Evolutionary conservation across 2,113 vertebrate species (phyloP).

Genomic region (Ptychochromis oligacanthus): DNA sequence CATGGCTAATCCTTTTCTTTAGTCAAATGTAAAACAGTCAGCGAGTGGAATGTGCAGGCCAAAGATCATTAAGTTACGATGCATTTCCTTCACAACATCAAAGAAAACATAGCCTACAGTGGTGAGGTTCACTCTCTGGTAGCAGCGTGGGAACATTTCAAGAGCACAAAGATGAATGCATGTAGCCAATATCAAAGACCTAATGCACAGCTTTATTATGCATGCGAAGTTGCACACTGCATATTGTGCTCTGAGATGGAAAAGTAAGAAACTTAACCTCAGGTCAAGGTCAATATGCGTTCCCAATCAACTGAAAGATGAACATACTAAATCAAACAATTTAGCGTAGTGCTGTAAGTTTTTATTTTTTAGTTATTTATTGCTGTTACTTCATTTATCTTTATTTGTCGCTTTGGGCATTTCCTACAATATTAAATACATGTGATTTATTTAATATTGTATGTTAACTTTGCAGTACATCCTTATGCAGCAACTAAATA

Average conservation of each 20-base stretch:
- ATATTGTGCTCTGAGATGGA: conserved; percentile 3
- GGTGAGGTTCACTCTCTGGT: not conserved
- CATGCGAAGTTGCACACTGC: conserved; percentile 16
- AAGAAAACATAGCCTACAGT: conserved; percentile 31
- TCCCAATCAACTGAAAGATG: not conserved
- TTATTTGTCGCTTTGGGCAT: not conserved
- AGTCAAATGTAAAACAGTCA: not conserved
- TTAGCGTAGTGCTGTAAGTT: not conserved
- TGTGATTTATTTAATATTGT: not conserved
- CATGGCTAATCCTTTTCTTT: not conserved
- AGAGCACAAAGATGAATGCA: conserved; percentile 17
- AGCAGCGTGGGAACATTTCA: conserved; percentile 49
- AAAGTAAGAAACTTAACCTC: conserved; percentile 3
- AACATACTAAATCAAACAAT: not conserved
- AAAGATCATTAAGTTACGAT: conserved; percentile 38
- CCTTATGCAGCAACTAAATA: not conserved
- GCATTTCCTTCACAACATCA: conserved; percentile 40
- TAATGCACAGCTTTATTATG: conserved; percentile 38
- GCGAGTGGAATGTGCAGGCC: not conserved
- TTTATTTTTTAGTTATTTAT: not conserved
- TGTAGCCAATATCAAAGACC: conserved; percentile 40
- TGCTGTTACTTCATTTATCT: not conserved
- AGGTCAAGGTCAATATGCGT: not conserved
- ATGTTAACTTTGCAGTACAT: not conserved
- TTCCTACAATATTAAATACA: not conserved